These are phyloP conservation scores for Sebastiscus albofasciatus DNA, from an alignment of 2,797 vertebrate genomes.

Conservation along the genomic window DNA sequence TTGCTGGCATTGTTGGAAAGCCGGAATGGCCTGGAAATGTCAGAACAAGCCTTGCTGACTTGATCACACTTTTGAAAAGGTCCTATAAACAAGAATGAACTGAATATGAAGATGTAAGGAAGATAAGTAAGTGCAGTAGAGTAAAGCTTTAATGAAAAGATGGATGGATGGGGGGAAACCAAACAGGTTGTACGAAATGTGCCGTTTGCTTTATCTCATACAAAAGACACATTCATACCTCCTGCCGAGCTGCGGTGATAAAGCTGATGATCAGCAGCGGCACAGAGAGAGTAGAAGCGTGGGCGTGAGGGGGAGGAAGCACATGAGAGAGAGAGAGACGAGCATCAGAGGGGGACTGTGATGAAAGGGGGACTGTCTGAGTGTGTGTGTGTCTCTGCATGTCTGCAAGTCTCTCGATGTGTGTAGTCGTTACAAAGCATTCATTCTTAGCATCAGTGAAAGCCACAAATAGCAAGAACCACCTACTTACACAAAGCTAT, in stretches of 20 bases:
- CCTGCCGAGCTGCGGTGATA: constrained; percentile 2
- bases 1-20: constrained; percentile 5
- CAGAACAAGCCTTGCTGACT: constrained; percentile 45
- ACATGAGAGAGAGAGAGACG: background rate
- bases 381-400: constrained; percentile 12
- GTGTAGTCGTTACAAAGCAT: constrained; percentile 46
- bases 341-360: constrained; percentile 29
- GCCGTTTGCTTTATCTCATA: constrained; percentile 14
- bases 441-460: constrained; percentile 54
- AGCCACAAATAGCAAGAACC: constrained; percentile 57
- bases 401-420: constrained; percentile 1
- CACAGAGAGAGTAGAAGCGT: constrained; percentile 43
- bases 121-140: no score
- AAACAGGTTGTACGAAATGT: background rate
- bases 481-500: constrained; percentile 21
- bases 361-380: constrained; percentile 15
- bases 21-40: constrained; percentile 53
- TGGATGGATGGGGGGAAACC: background rate
- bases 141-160: background rate
- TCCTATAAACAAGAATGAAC: constrained; percentile 9
- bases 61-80: constrained; percentile 28
- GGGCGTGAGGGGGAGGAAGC: constrained; percentile 64
- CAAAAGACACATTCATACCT: constrained; percentile 18
- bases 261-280: constrained; percentile 43
- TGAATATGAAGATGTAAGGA: background rate